A percentile compares a stretch with the other conserved stretches of the same genome.
phyloP scores from a whole-genome alignment of 2,888 invertebrate species.

The Nysson spinosus region DNA sequence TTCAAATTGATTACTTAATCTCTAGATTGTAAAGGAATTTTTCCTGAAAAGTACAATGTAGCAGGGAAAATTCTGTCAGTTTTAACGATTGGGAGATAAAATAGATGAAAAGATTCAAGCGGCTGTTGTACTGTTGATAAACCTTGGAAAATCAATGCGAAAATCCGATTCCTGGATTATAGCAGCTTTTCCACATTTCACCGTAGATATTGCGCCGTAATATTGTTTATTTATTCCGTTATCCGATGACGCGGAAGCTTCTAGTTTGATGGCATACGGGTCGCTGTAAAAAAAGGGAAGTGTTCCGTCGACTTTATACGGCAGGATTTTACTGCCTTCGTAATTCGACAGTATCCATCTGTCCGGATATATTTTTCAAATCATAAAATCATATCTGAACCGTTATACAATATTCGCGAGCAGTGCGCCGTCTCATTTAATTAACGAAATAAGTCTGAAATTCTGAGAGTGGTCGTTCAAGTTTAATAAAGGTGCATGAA shows the following conservation, averaged over 20 bases:
- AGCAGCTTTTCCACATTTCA: constrained; percentile 4
- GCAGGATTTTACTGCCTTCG: not conserved
- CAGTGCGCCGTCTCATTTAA: constrained; percentile 23
- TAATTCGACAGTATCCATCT: constrained; percentile 16
- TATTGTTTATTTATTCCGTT: not conserved
- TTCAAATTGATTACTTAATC: too few relatives aligned
- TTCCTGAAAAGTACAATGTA: too few relatives aligned
- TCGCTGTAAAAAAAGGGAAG: too few relatives aligned
- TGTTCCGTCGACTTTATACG: too few relatives aligned
- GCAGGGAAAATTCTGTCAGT: too few relatives aligned
- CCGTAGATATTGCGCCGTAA: constrained; percentile 7
- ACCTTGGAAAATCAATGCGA: constrained; percentile 6
- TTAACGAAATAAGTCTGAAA: constrained; percentile 45
- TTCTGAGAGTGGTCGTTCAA: constrained; percentile 18
- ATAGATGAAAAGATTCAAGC: too few relatives aligned
- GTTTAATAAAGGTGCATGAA: constrained; percentile 51
- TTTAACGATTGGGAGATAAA: too few relatives aligned
- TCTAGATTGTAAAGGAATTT: too few relatives aligned
- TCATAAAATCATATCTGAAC: constrained; percentile 33
- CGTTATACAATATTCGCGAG: constrained; percentile 19
- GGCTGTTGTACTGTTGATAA: too few relatives aligned
- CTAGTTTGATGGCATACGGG: too few relatives aligned
- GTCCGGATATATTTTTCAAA: constrained; percentile 10
- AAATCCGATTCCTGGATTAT: constrained; percentile 13
- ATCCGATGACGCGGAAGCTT: not conserved